Base-by-base conservation (phyloP, 1,140 invertebrate genomes). In the Drosophila carrolli region DNA sequence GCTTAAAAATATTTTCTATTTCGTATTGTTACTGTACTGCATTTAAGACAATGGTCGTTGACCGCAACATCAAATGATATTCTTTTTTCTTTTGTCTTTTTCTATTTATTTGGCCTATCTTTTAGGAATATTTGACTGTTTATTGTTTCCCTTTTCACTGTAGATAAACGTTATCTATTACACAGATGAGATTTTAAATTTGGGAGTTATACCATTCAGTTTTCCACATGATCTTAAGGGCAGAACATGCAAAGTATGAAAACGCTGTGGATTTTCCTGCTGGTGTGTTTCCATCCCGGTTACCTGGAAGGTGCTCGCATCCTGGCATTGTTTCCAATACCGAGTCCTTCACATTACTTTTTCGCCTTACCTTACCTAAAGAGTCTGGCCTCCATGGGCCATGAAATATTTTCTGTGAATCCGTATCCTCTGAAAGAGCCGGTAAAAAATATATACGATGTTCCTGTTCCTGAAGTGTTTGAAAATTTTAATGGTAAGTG, bases 271-370 rank as follows among this genome's bases (percentile, higher is more conserved):
- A 4, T 23, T 16, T 10, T 44, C 16, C 10, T 53, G 13, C 29
- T 67, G 46, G 1, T 7, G 0, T 51, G 37, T 11, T 29, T 67
- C 7, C 59, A 50, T 10, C 44, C 66, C 4, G 19, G 13, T 7
- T 48, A n/a, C 5, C 2, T 71, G 53, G 51, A 71, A 5, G 14
- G 43, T 9, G 53, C 66, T 0, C 43, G 37, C 5, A 72, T 72
- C 38, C 44, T 72, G 5, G 68, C 68, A 9, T 2, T 72, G 4
- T 72, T 72, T 41, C 66, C 66, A 0, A 35, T 72, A n/a, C 66
- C 66, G 0, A 72, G 68, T 19, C 53, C 68, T 2, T 72, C 68
- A 16, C 68, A 72, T 16, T 72, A 72, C 40, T 71, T 58, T 11
- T 72, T 71, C 13, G 68, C 16, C 1, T 13, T 71, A 7, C 53